Percentiles rank a stretch among this genome's conserved stretches.
phyloP scores from a whole-genome alignment of 2,888 invertebrate genomes.

The Gastrophysa polygoni region DNA sequence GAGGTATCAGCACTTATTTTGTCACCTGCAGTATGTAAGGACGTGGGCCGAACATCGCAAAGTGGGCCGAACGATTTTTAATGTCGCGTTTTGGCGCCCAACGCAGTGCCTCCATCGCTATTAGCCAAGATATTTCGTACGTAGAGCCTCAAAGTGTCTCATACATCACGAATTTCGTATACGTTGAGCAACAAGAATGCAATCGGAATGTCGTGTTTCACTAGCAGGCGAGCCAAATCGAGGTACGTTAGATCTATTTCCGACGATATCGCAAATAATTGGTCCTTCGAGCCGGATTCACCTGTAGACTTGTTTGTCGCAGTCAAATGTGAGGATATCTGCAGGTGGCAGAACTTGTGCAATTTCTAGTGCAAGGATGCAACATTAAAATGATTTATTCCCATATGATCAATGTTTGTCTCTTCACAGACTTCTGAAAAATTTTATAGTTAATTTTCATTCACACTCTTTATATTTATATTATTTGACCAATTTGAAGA shows the following conservation, averaged over 20 bases:
- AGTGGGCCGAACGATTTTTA: constrained; percentile 1
- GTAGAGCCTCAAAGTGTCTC: background rate
- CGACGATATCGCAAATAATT: background rate
- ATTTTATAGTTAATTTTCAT: too few species aligned
- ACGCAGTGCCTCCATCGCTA: background rate
- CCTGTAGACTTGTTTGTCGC: too few species aligned
- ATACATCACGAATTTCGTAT: background rate
- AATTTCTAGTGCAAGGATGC: too few species aligned
- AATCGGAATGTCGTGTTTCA: background rate
- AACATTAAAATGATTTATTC: too few species aligned
- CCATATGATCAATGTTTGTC: too few species aligned
- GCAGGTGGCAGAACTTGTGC: too few species aligned
- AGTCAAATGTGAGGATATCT: too few species aligned
- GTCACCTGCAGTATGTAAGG: constrained; percentile 1
- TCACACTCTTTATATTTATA: too few species aligned
- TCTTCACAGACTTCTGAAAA: too few species aligned
- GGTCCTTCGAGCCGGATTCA: too few species aligned
- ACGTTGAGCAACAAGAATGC: background rate
- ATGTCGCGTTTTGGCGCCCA: too few species aligned
- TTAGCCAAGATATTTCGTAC: background rate
- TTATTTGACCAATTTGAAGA: too few species aligned
- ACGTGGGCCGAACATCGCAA: constrained; percentile 4
- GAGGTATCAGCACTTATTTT: background rate
- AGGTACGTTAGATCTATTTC: background rate
- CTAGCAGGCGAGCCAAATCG: background rate